Conservation (phyloP, 2,888 invertebrate genomes). For the Ectemnius continuus region DNA sequence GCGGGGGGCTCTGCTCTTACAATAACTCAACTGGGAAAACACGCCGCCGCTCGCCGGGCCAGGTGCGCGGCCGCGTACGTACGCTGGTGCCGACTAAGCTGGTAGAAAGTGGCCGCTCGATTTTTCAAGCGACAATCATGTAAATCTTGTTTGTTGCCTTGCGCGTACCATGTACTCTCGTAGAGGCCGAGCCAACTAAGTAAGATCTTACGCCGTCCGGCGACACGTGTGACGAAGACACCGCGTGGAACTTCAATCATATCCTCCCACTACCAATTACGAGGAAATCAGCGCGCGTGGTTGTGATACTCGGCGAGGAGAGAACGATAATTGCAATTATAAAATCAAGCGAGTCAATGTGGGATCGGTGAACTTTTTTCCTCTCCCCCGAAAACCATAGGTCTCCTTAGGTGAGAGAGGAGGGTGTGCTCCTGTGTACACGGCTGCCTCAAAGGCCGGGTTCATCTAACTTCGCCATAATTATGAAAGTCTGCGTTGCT, state of each 20-base stretch:
- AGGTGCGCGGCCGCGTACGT: no score
- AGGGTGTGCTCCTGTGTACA: slow-evolving; percentile 24
- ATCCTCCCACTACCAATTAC: background rate
- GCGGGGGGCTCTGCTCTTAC: background rate
- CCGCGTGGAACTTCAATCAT: background rate
- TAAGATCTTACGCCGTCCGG: no score
- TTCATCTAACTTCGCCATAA: slow-evolving; percentile 44
- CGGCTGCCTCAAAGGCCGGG: slow-evolving; percentile 30
- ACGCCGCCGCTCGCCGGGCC: background rate
- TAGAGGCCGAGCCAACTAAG: no score
- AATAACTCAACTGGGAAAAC: background rate
- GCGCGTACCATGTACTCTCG: no score
- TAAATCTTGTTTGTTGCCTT: no score
- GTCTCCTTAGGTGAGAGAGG: slow-evolving; percentile 12
- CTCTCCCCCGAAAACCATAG: background rate
- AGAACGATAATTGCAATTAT: slow-evolving; percentile 3
- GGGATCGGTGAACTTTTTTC: background rate
- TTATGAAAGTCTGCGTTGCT: slow-evolving; percentile 32
- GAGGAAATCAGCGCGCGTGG: background rate
- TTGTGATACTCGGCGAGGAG: background rate
- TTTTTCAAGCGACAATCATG: no score
- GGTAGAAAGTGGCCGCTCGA: no score
- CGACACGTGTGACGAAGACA: background rate
- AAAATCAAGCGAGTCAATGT: background rate
- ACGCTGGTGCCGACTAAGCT: no score